These are phyloP conservation scores for Polymixis flavicincta DNA, from an alignment of 2,888 invertebrate species.

Conservation along the genomic window DNA sequence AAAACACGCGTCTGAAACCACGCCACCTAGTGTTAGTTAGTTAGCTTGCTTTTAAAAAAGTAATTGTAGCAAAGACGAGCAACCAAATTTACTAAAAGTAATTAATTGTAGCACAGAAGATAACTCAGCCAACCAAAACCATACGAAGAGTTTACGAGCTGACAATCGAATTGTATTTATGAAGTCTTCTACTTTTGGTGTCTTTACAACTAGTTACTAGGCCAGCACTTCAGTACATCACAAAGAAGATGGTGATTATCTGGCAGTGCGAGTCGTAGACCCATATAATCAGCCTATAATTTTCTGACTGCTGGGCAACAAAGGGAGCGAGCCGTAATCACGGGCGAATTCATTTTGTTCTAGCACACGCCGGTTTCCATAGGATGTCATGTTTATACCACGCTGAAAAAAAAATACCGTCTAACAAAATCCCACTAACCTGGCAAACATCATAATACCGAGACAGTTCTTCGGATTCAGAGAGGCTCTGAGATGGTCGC, in stretches of 20 bases:
- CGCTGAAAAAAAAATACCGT: not conserved
- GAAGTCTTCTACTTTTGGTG: not conserved
- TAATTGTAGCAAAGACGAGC: not conserved
- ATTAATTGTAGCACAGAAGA: not conserved
- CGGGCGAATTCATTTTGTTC: not conserved
- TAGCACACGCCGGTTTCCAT: not conserved
- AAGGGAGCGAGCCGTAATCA: not conserved
- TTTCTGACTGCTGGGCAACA: not conserved
- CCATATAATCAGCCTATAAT: not conserved
- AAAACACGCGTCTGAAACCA: conserved; percentile 92
- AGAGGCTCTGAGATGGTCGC: conserved; percentile 93
- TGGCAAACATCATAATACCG: conserved; percentile 95
- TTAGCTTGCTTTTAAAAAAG: conserved; percentile 18
- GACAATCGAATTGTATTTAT: not conserved
- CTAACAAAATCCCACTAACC: conserved; percentile 79
- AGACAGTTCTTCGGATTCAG: conserved; percentile 95
- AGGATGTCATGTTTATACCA: not conserved
- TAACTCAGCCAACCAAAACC: not conserved
- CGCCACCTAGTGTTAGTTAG: conserved; percentile 52
- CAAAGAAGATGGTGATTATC: not conserved
- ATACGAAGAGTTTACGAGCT: not conserved
- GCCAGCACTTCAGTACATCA: not conserved
- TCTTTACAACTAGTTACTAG: not conserved
- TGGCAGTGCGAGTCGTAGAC: not conserved
- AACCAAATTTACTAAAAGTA: not conserved